Evolutionary conservation across 2,113 vertebrate genomes (phyloP).

Genomic region (Glaucomys volans): DNA sequence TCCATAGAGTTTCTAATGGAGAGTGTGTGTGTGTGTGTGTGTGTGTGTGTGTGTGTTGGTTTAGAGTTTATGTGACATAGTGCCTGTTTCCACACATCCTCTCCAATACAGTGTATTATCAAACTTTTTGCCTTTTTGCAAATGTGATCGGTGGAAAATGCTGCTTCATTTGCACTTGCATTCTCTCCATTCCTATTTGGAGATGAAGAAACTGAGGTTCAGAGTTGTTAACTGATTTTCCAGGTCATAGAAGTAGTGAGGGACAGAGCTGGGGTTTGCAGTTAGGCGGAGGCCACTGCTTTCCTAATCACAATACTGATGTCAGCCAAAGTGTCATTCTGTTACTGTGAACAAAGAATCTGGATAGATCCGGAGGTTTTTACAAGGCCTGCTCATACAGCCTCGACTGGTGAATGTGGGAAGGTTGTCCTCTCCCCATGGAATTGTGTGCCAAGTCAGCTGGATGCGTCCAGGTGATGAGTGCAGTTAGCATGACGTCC

Average conservation of each 20-base stretch:
- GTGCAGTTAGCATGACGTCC: background rate
- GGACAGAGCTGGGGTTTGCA: background rate
- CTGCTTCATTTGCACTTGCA: background rate
- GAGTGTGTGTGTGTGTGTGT: background rate
- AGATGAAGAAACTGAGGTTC: background rate
- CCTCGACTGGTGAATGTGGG: background rate
- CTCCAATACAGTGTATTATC: background rate
- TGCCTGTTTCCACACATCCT: background rate
- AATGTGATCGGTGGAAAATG: background rate
- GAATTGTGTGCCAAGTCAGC: background rate
- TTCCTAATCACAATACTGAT: background rate
- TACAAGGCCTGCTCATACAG: background rate
- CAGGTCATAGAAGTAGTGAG: background rate
- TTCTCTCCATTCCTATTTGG: background rate
- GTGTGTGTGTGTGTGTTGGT: too few species aligned
- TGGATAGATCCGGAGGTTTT: background rate
- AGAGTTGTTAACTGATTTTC: background rate
- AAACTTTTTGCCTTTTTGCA: constrained; percentile 17
- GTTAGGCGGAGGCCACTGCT: background rate
- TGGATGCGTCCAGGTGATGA: background rate
- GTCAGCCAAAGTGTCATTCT: background rate
- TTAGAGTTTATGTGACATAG: background rate
- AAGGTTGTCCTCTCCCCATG: background rate
- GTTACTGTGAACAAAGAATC: background rate
- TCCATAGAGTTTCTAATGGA: background rate